A percentile compares a stretch with the other conserved stretches of the same genome.
Conservation (phyloP, 92 coral and sea anemone genomes). For the Paramuricea clavata region DNA sequence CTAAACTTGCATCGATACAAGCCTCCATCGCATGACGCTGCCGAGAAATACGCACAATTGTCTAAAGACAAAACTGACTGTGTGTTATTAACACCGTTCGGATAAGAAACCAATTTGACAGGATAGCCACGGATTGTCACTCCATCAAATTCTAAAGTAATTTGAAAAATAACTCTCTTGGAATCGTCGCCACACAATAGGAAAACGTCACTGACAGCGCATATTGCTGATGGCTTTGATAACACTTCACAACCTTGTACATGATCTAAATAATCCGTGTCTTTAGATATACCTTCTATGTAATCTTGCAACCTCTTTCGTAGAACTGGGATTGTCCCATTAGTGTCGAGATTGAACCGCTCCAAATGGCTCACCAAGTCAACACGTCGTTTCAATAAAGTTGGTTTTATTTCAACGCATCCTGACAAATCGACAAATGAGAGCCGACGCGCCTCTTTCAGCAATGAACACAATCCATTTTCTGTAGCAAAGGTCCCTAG, state of each 20-base stretch:
- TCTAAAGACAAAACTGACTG: slow-evolving; percentile 39
- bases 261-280: slow-evolving; percentile 40
- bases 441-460: slow-evolving; percentile 52
- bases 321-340: slow-evolving; percentile 60
- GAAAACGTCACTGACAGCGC: slow-evolving; percentile 53
- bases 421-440: slow-evolving; percentile 57
- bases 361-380: slow-evolving; percentile 56
- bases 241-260: slow-evolving; percentile 35
- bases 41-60: slow-evolving; percentile 37
- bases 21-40: slow-evolving; percentile 35
- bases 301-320: slow-evolving; percentile 55
- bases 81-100: slow-evolving; percentile 11
- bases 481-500: slow-evolving; percentile 61
- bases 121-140: slow-evolving; percentile 52
- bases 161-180: slow-evolving; percentile 43
- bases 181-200: slow-evolving; percentile 59
- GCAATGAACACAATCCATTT: slow-evolving; percentile 39
- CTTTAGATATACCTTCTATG: slow-evolving; percentile 32
- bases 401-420: slow-evolving; percentile 35
- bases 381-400: slow-evolving; percentile 55
- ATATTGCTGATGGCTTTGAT: slow-evolving; percentile 55
- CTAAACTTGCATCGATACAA: slow-evolving; percentile 56
- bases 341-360: slow-evolving; percentile 37
- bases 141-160: slow-evolving; percentile 55
- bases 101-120: slow-evolving; percentile 11